Evolutionary conservation across 2,888 invertebrate species (phyloP).

Genomic region (Scaptomyza caliginosa): DNA sequence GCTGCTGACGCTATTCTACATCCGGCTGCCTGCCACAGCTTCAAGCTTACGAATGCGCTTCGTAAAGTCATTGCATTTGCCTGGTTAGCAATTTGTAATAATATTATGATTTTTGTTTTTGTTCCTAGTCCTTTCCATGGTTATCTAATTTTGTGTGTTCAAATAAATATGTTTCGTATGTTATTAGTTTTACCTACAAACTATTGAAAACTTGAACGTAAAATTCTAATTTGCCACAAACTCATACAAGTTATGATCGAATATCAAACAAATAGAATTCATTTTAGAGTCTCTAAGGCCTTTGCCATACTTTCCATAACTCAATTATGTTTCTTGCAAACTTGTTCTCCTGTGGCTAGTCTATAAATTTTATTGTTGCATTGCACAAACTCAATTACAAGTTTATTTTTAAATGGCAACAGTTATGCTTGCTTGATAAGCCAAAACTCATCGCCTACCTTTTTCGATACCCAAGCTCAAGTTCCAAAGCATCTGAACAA

Average conservation of each 20-base stretch:
- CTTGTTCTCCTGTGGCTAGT: conserved; percentile 23
- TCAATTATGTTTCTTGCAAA: conserved; percentile 15
- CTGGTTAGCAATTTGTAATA: conserved; percentile 61
- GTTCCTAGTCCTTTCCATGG: neutral
- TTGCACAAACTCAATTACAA: conserved; percentile 19
- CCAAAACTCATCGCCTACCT: conserved; percentile 24
- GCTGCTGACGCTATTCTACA: conserved; percentile 21
- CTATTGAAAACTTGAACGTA: no score
- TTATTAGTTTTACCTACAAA: neutral
- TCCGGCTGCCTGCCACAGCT: conserved; percentile 57
- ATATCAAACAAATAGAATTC: conserved; percentile 5
- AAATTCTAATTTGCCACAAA: neutral
- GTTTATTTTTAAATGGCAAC: conserved; percentile 23
- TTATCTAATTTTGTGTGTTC: conserved; percentile 47
- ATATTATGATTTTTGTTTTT: conserved; percentile 24
- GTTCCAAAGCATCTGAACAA: conserved; percentile 49
- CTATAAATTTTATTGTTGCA: conserved; percentile 43
- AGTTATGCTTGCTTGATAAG: conserved; percentile 30
- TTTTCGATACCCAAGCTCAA: conserved; percentile 16
- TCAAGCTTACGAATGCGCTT: conserved; percentile 57
- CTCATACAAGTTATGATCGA: conserved; percentile 8
- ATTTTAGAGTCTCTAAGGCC: conserved; percentile 4
- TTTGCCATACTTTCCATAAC: conserved; percentile 28
- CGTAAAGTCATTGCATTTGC: conserved; percentile 67
- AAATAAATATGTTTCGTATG: conserved; percentile 30